These are phyloP conservation scores for Hydrochoerus hydrochaeris DNA, from an alignment of 2,113 vertebrate genomes.

Conservation along the genomic window DNA sequence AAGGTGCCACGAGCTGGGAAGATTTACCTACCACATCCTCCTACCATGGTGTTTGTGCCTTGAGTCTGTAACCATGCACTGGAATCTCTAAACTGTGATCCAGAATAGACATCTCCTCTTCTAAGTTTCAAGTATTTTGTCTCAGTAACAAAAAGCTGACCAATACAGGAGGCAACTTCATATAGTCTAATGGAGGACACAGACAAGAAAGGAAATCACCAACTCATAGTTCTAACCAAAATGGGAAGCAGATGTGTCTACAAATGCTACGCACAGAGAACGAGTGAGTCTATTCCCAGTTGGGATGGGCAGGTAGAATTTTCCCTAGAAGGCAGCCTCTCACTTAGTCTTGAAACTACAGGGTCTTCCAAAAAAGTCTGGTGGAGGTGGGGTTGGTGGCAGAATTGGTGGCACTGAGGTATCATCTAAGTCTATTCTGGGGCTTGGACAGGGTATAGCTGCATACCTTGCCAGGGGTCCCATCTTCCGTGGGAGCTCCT, in stretches of 20 bases:
- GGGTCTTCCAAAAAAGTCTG: not conserved
- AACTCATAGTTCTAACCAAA: not conserved
- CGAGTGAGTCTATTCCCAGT: not conserved
- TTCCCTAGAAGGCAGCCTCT: not conserved
- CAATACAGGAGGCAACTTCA: not conserved
- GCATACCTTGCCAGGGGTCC: fast-evolving
- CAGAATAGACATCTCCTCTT: not conserved
- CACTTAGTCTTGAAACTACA: not conserved
- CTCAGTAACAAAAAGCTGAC: not conserved
- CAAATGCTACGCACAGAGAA: no score
- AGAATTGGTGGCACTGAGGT: not conserved
- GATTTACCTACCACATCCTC: not conserved
- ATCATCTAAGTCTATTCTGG: not conserved
- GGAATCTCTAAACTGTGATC: not conserved
- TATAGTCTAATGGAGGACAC: not conserved
- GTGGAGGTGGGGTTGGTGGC: not conserved
- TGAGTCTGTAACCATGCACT: not conserved
- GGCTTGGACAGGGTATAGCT: not conserved
- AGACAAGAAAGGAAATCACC: not conserved
- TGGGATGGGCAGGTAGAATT: not conserved
- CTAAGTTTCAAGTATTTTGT: not conserved
- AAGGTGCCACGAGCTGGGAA: not conserved
- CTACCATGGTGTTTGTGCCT: not conserved
- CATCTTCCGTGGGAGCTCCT: not conserved
- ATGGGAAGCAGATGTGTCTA: not conserved